These are phyloP conservation scores for Hoplodrina blanda DNA, from an alignment of 2,888 invertebrate genomes.

Conservation along the genomic window DNA sequence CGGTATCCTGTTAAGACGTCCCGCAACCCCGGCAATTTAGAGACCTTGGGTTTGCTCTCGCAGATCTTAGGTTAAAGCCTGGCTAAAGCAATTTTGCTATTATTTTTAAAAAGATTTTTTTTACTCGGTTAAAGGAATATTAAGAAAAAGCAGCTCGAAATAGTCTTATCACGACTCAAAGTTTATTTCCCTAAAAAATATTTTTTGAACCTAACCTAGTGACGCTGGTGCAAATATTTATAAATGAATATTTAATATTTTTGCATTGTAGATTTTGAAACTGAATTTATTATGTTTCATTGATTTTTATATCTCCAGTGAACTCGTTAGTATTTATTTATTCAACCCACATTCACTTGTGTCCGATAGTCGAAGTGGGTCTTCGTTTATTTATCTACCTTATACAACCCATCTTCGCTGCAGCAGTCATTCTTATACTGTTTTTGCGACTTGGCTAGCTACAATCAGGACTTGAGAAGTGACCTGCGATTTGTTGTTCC, in stretches of 20 bases:
- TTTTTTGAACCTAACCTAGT: constrained; percentile 10
- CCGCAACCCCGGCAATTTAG: too few relatives aligned
- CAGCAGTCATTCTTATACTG: constrained; percentile 4
- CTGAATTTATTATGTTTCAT: constrained; percentile 30
- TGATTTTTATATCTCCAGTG: constrained; percentile 29
- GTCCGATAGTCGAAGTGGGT: constrained; percentile 29
- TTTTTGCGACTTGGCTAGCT: background rate
- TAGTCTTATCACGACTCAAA: background rate
- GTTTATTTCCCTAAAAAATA: background rate
- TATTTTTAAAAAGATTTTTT: constrained; percentile 27
- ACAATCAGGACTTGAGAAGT: constrained; percentile 1
- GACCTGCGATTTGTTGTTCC: constrained; percentile 6
- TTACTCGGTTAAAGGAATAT: background rate
- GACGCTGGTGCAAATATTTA: constrained; percentile 12
- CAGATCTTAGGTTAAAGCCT: constrained; percentile 22
- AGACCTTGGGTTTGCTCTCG: constrained; percentile 42
- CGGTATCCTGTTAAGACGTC: too few relatives aligned
- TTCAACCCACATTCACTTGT: constrained; percentile 45
- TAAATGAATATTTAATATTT: constrained; percentile 1
- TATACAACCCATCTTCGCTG: background rate
- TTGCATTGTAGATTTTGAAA: constrained; percentile 45
- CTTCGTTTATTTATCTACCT: constrained; percentile 26
- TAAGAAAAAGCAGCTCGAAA: background rate
- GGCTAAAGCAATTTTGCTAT: constrained; percentile 24
- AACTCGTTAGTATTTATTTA: constrained; percentile 51